Conservation (phyloP, 2,888 invertebrate species). For the Tetragnatha montana region DNA sequence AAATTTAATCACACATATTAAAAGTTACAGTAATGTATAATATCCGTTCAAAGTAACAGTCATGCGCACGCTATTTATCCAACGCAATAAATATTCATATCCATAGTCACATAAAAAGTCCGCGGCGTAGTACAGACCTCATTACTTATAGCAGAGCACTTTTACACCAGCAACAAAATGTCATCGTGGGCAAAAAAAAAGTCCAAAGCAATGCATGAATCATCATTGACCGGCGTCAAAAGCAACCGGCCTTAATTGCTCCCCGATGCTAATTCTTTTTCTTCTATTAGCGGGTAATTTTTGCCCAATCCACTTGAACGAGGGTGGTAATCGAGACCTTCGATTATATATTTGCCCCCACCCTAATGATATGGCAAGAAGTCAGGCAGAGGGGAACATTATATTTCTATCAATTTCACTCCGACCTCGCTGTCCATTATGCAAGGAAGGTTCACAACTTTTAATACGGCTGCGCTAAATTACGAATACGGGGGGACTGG, state of each 20-base stretch:
- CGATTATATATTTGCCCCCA: conserved; percentile 59
- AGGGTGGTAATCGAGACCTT: conserved; percentile 28
- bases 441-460: conserved; percentile 69
- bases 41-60: no score
- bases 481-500: conserved; percentile 61
- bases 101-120: no score
- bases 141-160: no score
- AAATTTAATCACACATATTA: no score
- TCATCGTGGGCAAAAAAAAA: no score
- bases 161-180: no score
- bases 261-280: conserved; percentile 66
- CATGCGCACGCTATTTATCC: no score
- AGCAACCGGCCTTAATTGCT: conserved; percentile 58
- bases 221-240: conserved; percentile 9
- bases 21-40: no score
- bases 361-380: conserved; percentile 59
- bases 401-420: conserved; percentile 71
- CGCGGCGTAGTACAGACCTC: no score
- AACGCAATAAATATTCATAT: no score
- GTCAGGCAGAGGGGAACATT: conserved; percentile 40
- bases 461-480: conserved; percentile 69
- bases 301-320: conserved; percentile 68
- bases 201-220: no score
- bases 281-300: conserved; percentile 69
- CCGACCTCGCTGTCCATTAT: conserved; percentile 62